Conservation (phyloP, 2,888 invertebrate genomes). For the Autographa gamma region DNA sequence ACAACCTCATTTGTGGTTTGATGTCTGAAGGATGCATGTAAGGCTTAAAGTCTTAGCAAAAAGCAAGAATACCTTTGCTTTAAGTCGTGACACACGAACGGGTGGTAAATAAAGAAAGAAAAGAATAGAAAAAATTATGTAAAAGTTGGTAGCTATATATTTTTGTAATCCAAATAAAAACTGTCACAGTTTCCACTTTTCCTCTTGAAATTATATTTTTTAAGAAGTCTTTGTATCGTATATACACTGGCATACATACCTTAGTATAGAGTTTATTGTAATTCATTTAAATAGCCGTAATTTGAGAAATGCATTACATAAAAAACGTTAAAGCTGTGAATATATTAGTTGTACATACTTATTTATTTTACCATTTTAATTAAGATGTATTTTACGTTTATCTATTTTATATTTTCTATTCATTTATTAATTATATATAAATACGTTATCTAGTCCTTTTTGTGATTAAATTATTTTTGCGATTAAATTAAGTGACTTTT, state of each 20-base stretch:
- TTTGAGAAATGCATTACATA: slow-evolving; percentile 23
- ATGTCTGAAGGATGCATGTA: slow-evolving; percentile 13
- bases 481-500: too few relatives aligned
- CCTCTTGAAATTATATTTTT: slow-evolving; percentile 12
- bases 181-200: slow-evolving; percentile 34
- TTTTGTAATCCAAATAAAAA: slow-evolving; percentile 48
- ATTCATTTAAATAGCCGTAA: slow-evolving; percentile 5
- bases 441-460: too few relatives aligned
- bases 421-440: not conserved
- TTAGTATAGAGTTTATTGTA: slow-evolving; percentile 2
- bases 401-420: slow-evolving; percentile 1
- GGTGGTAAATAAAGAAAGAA: slow-evolving; percentile 10
- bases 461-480: too few relatives aligned
- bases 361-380: slow-evolving; percentile 32
- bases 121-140: slow-evolving; percentile 15
- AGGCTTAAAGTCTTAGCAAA: not conserved
- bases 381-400: slow-evolving; percentile 13
- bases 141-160: slow-evolving; percentile 31
- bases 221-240: not conserved
- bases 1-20: slow-evolving; percentile 67
- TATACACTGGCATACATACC: not conserved
- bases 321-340: slow-evolving; percentile 64
- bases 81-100: not conserved
- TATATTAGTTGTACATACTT: slow-evolving; percentile 65
- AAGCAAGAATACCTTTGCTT: not conserved